phyloP scores from a whole-genome alignment of 2,113 vertebrate genomes.

The Spheniscus mendiculus region DNA sequence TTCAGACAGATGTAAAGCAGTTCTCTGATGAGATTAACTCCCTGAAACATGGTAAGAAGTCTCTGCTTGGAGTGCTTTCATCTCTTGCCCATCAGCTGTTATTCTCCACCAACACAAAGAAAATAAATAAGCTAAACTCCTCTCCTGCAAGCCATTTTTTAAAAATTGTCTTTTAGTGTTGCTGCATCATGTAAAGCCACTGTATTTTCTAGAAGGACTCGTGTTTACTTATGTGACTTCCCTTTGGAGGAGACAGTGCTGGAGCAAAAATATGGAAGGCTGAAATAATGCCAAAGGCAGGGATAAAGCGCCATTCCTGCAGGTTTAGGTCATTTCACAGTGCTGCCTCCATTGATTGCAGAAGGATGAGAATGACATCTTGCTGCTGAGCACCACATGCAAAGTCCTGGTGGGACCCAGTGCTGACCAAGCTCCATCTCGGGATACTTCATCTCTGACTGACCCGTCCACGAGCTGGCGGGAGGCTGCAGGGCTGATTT shows the following conservation, averaged over 20 bases:
- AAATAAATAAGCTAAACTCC: not conserved
- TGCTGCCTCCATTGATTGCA: not conserved
- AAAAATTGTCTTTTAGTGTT: not conserved
- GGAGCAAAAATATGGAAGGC: not conserved
- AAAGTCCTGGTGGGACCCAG: not conserved
- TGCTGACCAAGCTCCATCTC: fast-evolving
- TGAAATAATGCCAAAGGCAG: not conserved
- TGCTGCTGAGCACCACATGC: not conserved
- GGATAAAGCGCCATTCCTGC: not conserved
- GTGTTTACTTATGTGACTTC: not conserved
- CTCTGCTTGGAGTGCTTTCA: not conserved
- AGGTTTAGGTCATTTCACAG: not conserved
- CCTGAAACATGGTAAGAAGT: not conserved
- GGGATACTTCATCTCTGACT: not conserved
- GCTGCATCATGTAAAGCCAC: fast-evolving
- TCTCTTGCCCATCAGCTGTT: conserved; percentile 34
- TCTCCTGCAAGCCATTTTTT: not conserved
- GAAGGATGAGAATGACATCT: not conserved
- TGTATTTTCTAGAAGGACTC: not conserved
- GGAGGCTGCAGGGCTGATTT: not conserved
- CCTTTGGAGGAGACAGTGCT: not conserved
- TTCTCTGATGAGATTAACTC: not conserved
- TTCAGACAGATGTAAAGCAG: not conserved
- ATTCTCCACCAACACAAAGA: not conserved
- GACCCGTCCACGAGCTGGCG: not conserved